Evolutionary conservation across 1,140 invertebrate species (phyloP).

Genomic region (Varroa destructor): DNA sequence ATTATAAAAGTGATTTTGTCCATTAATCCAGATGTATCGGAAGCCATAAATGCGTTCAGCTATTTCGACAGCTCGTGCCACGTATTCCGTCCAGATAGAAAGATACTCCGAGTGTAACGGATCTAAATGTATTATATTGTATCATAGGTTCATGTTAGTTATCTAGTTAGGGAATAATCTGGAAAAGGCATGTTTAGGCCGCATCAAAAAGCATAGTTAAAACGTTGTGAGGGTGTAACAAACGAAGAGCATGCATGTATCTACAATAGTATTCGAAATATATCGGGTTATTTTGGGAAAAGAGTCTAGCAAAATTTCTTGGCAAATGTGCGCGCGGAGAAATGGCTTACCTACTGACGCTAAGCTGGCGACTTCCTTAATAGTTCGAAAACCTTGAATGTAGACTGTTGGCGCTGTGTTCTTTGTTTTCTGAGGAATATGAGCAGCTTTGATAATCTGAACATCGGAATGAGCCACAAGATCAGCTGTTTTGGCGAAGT

Average conservation of each 20-base stretch:
- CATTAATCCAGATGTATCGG: constrained; percentile 16
- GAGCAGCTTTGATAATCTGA: not conserved
- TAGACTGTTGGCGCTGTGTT: not conserved
- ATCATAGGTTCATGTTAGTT: too few relatives aligned
- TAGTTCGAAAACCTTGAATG: constrained; percentile 5
- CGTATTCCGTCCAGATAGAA: constrained; percentile 24
- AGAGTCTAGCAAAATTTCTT: not conserved
- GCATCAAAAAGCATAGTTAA: too few relatives aligned
- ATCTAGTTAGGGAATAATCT: too few relatives aligned
- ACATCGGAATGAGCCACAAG: not conserved
- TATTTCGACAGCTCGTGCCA: not conserved
- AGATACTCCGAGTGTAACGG: constrained; percentile 11
- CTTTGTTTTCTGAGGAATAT: not conserved
- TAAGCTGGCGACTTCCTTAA: not conserved
- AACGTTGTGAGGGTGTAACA: too few relatives aligned
- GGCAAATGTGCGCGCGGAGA: not conserved
- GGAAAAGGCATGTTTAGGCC: too few relatives aligned
- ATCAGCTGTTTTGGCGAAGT: constrained; percentile 23
- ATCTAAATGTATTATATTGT: not conserved
- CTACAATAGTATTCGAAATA: too few relatives aligned
- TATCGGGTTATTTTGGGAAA: not conserved
- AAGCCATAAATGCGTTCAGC: not conserved
- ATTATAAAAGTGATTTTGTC: constrained; percentile 1
- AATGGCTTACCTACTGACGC: not conserved
- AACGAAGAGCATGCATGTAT: too few relatives aligned